Conservation (phyloP, 2,888 invertebrate species). For the Lepas anatifera region DNA sequence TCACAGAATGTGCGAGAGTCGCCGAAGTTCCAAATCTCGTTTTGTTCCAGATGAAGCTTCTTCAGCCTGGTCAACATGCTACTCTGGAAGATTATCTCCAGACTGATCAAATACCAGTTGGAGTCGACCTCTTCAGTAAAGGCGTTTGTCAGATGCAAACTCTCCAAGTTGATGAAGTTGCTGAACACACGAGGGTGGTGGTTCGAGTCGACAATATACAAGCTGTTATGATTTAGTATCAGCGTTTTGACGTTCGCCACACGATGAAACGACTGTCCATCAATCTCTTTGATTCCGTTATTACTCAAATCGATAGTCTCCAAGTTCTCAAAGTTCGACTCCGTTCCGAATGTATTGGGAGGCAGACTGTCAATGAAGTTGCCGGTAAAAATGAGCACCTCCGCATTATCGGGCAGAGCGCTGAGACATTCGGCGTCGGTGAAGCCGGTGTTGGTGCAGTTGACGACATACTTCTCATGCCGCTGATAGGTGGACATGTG, state of each 20-base stretch:
- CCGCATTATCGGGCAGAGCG: constrained; percentile 48
- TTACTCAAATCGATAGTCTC: constrained; percentile 58
- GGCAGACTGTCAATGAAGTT: constrained; percentile 51
- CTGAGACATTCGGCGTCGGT: constrained; percentile 45
- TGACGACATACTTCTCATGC: constrained; percentile 45
- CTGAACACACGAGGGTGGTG: constrained; percentile 34
- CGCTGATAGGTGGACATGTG: constrained; percentile 21
- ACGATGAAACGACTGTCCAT: constrained; percentile 56
- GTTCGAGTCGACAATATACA: constrained; percentile 44
- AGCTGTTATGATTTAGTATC: constrained; percentile 56
- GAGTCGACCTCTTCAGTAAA: constrained; percentile 40
- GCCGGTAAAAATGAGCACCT: constrained; percentile 56
- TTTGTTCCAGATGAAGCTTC: constrained; percentile 61
- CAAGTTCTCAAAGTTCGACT: constrained; percentile 40
- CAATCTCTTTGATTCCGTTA: constrained; percentile 56
- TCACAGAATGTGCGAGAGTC: constrained; percentile 45
- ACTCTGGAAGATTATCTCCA: constrained; percentile 24
- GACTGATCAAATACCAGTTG: constrained; percentile 27
- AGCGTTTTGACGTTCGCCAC: constrained; percentile 46
- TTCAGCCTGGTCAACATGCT: constrained; percentile 39
- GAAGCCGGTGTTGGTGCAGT: no score
- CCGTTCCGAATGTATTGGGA: constrained; percentile 52
- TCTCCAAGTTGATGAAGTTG: constrained; percentile 48
- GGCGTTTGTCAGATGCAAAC: constrained; percentile 57
- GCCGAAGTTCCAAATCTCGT: constrained; percentile 45